phyloP scores from a whole-genome alignment of 2,888 invertebrate species.

The Marasmarcha lunaedactyla region DNA sequence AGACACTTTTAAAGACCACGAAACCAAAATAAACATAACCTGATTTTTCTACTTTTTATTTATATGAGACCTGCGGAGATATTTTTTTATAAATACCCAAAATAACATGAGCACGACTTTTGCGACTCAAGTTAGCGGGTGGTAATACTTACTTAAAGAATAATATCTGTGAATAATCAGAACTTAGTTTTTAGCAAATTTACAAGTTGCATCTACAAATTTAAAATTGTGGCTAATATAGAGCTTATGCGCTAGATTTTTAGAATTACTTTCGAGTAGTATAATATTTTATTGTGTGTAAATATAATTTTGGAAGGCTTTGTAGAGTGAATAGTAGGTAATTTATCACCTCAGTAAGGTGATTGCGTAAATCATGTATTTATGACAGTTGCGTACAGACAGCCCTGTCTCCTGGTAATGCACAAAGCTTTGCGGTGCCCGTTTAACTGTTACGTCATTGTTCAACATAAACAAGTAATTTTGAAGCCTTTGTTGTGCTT shows the following conservation, averaged over 20 bases:
- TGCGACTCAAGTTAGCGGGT: slow-evolving; percentile 57
- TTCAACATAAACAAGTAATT: slow-evolving; percentile 45
- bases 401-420: slow-evolving; percentile 47
- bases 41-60: no score
- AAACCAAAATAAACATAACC: no score
- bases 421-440: slow-evolving; percentile 25
- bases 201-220: slow-evolving; percentile 13
- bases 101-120: slow-evolving; percentile 34
- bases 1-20: no score
- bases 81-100: slow-evolving; percentile 22
- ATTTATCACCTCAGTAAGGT: slow-evolving; percentile 62
- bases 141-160: slow-evolving; percentile 38
- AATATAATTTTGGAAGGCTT: background rate
- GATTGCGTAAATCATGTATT: slow-evolving; percentile 68
- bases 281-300: background rate
- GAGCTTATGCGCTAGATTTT: background rate
- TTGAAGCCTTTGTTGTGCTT: slow-evolving; percentile 24
- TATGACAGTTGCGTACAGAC: slow-evolving; percentile 54
- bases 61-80: no score
- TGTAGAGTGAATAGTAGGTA: slow-evolving; percentile 21
- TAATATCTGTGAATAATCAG: slow-evolving; percentile 64
- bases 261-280: background rate
- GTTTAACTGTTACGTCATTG: slow-evolving; percentile 25
- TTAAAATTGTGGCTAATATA: slow-evolving; percentile 1
- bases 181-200: slow-evolving; percentile 26